These are phyloP conservation scores for Semotilus atromaculatus DNA, from an alignment of 2,797 vertebrate genomes.

Conservation along the genomic window DNA sequence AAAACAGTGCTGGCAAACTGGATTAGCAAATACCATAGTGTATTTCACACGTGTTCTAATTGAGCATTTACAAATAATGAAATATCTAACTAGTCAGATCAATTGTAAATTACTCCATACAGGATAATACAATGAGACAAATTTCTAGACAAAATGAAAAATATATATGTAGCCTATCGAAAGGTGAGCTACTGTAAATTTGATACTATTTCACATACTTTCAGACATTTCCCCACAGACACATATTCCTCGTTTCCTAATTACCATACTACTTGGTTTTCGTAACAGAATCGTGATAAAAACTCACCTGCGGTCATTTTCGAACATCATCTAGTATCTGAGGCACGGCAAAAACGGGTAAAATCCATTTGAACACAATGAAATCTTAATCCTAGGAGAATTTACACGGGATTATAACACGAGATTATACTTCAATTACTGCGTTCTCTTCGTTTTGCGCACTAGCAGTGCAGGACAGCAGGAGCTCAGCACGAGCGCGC, in stretches of 20 bases:
- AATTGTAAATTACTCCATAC: not conserved
- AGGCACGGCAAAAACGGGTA: conserved; percentile 59
- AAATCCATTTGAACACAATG: conserved; percentile 18
- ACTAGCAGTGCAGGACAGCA: not conserved
- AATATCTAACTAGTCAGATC: not conserved
- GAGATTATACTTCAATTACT: not conserved
- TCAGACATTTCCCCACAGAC: not conserved
- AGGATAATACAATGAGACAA: not conserved
- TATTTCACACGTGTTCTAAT: not conserved
- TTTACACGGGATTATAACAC: conserved; percentile 16
- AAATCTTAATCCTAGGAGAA: not conserved
- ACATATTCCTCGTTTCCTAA: not conserved
- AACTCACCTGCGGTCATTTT: conserved; percentile 79
- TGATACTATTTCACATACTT: not conserved
- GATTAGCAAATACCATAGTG: not conserved
- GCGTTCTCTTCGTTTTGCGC: not conserved
- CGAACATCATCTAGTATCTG: conserved; percentile 45
- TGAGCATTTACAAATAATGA: not conserved
- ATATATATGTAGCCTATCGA: too few relatives aligned
- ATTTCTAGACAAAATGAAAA: not conserved
- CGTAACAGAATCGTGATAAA: not conserved
- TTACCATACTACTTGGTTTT: not conserved
- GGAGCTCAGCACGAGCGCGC: not conserved
- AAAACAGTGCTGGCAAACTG: not conserved
- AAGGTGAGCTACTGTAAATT: not conserved